phyloP scores from a whole-genome alignment of 2,888 invertebrate species.

The Euphydryas editha region DNA sequence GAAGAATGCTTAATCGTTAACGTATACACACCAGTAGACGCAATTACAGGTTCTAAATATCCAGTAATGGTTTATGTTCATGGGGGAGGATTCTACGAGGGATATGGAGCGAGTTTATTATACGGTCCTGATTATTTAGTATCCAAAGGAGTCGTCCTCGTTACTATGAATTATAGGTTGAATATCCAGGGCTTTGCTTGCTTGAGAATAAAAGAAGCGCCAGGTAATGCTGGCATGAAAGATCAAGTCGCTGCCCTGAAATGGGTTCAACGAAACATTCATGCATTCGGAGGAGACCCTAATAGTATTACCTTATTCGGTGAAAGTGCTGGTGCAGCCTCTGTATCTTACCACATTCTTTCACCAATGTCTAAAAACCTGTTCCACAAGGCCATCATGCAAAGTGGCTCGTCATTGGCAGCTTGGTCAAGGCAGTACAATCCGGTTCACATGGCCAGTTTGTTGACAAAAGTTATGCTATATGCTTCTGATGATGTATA shows the following conservation, averaged over 20 bases:
- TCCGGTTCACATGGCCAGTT: conserved; percentile 62
- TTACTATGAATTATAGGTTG: conserved; percentile 69
- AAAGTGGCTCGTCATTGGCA: conserved; percentile 68
- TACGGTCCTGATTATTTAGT: conserved; percentile 69
- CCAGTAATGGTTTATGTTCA: conserved; percentile 75
- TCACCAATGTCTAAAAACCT: conserved; percentile 70
- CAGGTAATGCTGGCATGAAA: conserved; percentile 70
- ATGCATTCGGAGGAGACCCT: conserved; percentile 65
- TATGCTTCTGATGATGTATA: conserved; percentile 57
- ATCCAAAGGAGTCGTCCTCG: conserved; percentile 63
- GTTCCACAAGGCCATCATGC: conserved; percentile 69
- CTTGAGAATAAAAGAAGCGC: conserved; percentile 65
- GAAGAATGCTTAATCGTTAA: conserved; percentile 65
- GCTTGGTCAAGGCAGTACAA: conserved; percentile 66
- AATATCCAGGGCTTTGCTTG: conserved; percentile 69
- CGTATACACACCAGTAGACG: conserved; percentile 60
- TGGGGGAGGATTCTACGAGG: conserved; percentile 69
- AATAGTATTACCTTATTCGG: conserved; percentile 69
- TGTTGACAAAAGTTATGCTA: conserved; percentile 63
- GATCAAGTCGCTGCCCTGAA: conserved; percentile 68
- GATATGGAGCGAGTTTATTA: conserved; percentile 55
- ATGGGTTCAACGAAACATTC: conserved; percentile 66
- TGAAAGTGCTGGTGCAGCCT: conserved; percentile 69
- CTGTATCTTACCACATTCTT: conserved; percentile 65
- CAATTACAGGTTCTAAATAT: conserved; percentile 44